A percentile compares a stretch with the other conserved stretches of the same genome.
These are phyloP conservation scores for Nestor notabilis DNA, from an alignment of 2,113 vertebrate genomes.

Conservation along the genomic window DNA sequence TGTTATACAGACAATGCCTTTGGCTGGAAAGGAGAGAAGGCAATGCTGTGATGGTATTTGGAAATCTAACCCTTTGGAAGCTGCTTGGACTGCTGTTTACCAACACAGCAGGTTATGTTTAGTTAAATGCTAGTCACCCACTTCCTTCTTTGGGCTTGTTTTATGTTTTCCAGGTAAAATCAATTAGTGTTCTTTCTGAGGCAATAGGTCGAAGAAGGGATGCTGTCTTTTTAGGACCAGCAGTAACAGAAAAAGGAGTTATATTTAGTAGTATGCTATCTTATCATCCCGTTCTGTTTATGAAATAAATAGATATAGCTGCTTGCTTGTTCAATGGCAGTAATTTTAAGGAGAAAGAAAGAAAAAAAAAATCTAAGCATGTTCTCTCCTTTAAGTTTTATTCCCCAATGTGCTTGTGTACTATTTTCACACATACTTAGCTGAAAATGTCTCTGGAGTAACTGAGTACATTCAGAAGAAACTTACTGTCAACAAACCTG, in stretches of 20 bases:
- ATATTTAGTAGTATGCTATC: neutral
- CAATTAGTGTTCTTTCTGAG: neutral
- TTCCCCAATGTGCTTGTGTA: neutral
- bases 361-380: neutral
- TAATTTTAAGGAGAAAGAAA: neutral
- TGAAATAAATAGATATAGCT: neutral
- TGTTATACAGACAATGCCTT: neutral
- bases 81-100: neutral
- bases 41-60: neutral
- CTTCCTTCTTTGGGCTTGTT: neutral
- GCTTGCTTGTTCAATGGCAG: neutral
- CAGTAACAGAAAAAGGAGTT: neutral
- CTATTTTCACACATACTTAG: neutral
- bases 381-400: neutral
- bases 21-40: neutral
- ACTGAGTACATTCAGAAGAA: neutral
- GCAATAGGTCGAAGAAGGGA: neutral
- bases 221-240: neutral
- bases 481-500: neutral
- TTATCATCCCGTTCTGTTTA: neutral
- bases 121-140: neutral
- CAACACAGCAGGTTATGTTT: neutral
- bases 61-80: neutral
- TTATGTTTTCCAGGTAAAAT: neutral
- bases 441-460: slow-evolving; percentile 9